These are phyloP conservation scores for Malurus elegans DNA, from an alignment of 2,113 vertebrate species.

Conservation along the genomic window DNA sequence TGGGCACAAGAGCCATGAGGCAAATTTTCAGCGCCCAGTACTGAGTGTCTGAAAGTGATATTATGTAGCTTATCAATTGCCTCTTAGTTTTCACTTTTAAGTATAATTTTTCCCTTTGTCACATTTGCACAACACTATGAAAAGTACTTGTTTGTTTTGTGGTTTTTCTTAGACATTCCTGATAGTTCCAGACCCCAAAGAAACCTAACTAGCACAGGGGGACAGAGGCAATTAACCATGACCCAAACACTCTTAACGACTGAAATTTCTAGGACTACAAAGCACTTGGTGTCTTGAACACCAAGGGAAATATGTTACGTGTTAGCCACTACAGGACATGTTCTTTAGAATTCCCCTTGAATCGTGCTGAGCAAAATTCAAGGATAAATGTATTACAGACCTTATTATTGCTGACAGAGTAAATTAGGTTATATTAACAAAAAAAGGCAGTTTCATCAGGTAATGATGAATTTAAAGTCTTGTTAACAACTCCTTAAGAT, in stretches of 20 bases:
- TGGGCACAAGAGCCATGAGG: neutral
- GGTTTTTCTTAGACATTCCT: neutral
- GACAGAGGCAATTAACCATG: neutral
- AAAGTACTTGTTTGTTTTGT: neutral
- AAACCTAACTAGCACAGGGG: neutral
- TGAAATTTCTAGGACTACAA: neutral
- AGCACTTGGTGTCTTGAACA: neutral
- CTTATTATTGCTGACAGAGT: neutral
- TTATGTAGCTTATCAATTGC: accelerated
- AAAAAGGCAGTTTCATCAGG: neutral
- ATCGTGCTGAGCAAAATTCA: neutral
- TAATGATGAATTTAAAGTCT: neutral
- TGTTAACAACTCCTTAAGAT: neutral
- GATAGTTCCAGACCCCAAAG: neutral
- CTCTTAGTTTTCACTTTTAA: neutral
- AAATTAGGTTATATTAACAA: neutral
- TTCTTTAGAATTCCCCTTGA: neutral
- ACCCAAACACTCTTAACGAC: neutral
- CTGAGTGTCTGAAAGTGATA: accelerated
- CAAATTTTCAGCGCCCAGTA: neutral
- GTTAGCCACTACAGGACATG: neutral
- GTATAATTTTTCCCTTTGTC: neutral
- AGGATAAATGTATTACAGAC: neutral
- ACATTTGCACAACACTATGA: neutral
- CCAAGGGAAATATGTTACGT: neutral